Conservation (phyloP, 1,140 invertebrate species). For the Nilaparvata lugens region DNA sequence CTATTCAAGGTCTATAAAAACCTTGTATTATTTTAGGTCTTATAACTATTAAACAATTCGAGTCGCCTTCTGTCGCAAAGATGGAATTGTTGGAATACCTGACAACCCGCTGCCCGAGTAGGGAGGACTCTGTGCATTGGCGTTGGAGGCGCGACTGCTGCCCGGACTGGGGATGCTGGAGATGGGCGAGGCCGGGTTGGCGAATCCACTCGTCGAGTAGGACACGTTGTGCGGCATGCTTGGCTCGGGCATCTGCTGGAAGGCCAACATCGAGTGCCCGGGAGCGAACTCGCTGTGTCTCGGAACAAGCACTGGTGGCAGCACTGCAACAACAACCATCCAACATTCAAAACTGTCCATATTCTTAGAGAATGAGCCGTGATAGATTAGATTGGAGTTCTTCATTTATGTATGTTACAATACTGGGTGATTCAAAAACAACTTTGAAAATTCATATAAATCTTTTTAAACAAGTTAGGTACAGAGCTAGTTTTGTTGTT, state of each 20-base stretch:
- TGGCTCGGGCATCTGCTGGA: conserved; percentile 80
- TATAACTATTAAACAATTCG: no score
- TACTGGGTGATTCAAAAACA: no score
- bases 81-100: conserved; percentile 30
- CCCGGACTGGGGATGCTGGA: conserved; percentile 27
- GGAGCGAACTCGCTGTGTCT: conserved; percentile 92
- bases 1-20: no score
- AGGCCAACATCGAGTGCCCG: conserved; percentile 76
- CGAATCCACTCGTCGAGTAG: conserved; percentile 64
- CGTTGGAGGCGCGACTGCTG: conserved; percentile 45
- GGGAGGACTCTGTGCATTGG: conserved; percentile 55
- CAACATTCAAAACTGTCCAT: no score
- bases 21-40: no score
- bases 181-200: conserved; percentile 28
- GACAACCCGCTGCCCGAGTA: conserved; percentile 45
- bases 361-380: no score
- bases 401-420: no score
- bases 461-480: no score
- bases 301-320: conserved; percentile 92
- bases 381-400: no score
- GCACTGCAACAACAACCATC: conserved; percentile 47
- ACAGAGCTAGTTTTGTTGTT: no score
- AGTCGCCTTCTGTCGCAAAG: no score
- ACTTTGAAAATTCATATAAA: no score
- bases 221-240: conserved; percentile 94